Conservation (phyloP, 1,140 invertebrate species). For the Vollenhovia emeryi region DNA sequence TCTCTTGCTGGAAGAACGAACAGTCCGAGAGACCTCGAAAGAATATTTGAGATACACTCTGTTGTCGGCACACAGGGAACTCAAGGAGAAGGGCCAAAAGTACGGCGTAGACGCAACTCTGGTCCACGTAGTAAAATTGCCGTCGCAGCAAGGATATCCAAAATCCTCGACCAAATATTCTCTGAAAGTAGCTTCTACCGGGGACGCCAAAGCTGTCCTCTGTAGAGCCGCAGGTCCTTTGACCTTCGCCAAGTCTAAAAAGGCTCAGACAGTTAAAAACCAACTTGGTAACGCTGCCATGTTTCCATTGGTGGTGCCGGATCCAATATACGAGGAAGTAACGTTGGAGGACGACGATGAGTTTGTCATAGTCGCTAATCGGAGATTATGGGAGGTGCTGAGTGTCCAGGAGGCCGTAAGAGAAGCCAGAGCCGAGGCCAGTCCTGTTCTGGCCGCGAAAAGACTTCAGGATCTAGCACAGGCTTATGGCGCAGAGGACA, state of each 20-base stretch:
- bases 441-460: constrained; percentile 92
- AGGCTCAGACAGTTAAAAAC: constrained; percentile 73
- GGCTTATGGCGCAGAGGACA: constrained; percentile 92
- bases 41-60: constrained; percentile 95
- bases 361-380: constrained; percentile 92
- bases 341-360: constrained; percentile 92
- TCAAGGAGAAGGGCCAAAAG: constrained; percentile 90
- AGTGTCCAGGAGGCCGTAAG: constrained; percentile 90
- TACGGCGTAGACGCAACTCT: constrained; percentile 90
- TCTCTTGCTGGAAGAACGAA: constrained; percentile 91
- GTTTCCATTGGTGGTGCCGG: constrained; percentile 89
- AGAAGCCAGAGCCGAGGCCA: constrained; percentile 91
- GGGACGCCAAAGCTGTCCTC: constrained; percentile 90
- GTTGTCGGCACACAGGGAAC: constrained; percentile 90
- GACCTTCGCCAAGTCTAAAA: constrained; percentile 85
- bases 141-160: constrained; percentile 80
- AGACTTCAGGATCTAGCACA: constrained; percentile 93
- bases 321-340: constrained; percentile 91
- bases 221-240: constrained; percentile 88
- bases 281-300: constrained; percentile 88
- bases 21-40: constrained; percentile 91
- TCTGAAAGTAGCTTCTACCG: constrained; percentile 90
- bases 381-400: constrained; percentile 92
- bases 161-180: constrained; percentile 85
- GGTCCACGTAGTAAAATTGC: constrained; percentile 89